These are phyloP conservation scores for Xestoiulus laeticollis DNA, from an alignment of 2,888 invertebrate species.

Conservation along the genomic window DNA sequence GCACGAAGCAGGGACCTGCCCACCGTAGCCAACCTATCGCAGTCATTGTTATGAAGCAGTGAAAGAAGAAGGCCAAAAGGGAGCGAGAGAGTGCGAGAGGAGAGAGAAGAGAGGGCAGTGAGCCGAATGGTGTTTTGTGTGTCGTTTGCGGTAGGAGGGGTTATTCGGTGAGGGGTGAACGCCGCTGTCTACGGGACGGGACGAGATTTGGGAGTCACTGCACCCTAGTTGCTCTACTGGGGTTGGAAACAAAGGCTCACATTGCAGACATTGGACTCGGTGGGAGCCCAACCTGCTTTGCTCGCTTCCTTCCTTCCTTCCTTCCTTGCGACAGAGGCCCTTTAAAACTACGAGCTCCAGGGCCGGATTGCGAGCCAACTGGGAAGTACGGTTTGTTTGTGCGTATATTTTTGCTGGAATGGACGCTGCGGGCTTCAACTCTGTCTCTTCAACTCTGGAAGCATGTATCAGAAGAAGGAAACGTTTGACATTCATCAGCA, in stretches of 20 bases:
- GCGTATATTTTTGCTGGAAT: no score
- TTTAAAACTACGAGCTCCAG: not conserved
- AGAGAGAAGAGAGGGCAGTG: constrained; percentile 23
- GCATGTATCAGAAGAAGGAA: constrained; percentile 13
- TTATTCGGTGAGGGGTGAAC: constrained; percentile 30
- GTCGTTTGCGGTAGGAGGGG: constrained; percentile 6
- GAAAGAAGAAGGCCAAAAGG: constrained; percentile 19
- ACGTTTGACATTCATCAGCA: constrained; percentile 20
- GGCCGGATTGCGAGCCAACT: not conserved
- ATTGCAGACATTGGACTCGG: not conserved
- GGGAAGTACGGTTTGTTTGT: not conserved
- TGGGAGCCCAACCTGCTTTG: not conserved
- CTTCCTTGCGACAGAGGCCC: not conserved
- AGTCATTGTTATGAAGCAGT: constrained; percentile 20
- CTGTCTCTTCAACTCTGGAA: not conserved
- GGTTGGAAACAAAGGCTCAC: not conserved
- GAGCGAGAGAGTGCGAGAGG: not conserved
- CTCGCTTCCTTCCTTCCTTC: not conserved
- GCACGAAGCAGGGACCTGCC: not conserved
- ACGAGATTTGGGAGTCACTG: constrained; percentile 1
- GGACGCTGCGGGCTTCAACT: not conserved
- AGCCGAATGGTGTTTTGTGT: constrained; percentile 41
- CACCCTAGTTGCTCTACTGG: constrained; percentile 31
- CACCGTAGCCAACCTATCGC: constrained; percentile 22
- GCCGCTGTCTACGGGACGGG: constrained; percentile 20